Conservation (phyloP, 2,797 vertebrate species). For the Momotus momota region DNA sequence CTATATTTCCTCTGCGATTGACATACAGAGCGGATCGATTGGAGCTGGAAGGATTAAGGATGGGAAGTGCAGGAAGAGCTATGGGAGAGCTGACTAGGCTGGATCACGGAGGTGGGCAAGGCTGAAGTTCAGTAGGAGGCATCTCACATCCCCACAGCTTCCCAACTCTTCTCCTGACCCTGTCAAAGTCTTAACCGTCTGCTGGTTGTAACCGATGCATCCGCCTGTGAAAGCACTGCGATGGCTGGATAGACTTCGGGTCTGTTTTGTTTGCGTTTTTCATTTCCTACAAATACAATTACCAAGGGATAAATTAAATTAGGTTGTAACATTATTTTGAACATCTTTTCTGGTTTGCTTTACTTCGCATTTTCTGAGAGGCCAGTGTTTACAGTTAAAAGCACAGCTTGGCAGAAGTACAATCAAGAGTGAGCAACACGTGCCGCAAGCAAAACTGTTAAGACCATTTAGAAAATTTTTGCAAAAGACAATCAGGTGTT, state of each 20-base stretch:
- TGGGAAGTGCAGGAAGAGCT: background rate
- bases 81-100: accelerated
- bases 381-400: conserved; percentile 78
- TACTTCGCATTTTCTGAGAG: conserved; percentile 79
- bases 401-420: conserved; percentile 77
- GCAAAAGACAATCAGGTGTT: conserved; percentile 39
- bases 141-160: background rate
- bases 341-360: conserved; percentile 78
- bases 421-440: conserved; percentile 61
- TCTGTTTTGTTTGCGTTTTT: conserved; percentile 57
- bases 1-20: background rate
- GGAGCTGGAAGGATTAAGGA: background rate
- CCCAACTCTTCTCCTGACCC: background rate
- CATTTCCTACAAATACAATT: conserved; percentile 66
- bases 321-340: conserved; percentile 76
- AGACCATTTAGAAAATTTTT: conserved; percentile 40
- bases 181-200: background rate
- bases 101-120: background rate
- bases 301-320: conserved; percentile 60
- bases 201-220: background rate
- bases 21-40: background rate
- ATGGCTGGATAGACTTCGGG: conserved; percentile 35
- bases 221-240: conserved; percentile 51
- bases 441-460: conserved; percentile 68
- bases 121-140: background rate